Base-by-base conservation (phyloP, 2,797 vertebrate species). In the Chelidonichthys spinosus region DNA sequence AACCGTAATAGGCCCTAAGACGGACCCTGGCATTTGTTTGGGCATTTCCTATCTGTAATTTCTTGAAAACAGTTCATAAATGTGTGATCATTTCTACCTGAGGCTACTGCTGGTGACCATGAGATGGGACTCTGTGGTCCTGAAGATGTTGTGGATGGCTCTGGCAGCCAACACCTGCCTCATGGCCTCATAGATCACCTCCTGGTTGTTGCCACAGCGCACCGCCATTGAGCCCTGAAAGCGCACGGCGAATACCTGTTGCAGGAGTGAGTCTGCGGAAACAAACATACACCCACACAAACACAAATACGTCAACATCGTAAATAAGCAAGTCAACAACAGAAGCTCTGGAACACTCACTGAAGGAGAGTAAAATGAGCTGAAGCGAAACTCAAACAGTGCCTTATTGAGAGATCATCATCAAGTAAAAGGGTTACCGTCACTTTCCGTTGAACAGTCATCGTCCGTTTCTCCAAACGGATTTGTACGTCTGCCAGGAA, bases 141-240 rank as follows among this genome's bases (percentile, higher is more conserved):
- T 97, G 94, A 99, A 99, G 92, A 99, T 98, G 94, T 99, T 99
- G 89, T 99, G 98, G 63, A 99, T 98, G 46, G 98, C 98, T 3
- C 98, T 95, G 7, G 98, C 97, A 0, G 98, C 98, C 71, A 99
- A 72, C 8, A 99, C 98, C 92, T 99, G 98, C 81, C 98, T 95
- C 97, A 98, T 99, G 0, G 97, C 97, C 91, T 99, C 98, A 0
- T 97, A 99, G 63, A 99, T 99, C 72, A 99, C 97, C 60, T 98
- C 96, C 0, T 92, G 89, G 0, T 94, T 96, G 82, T 78, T 76
- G 25, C 97, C 97, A 0, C 96, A 95, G 59, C 94, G 95, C 36
- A 99, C 97, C 0, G 96, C 98, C 97, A 99, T 99, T 0, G 97
- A 99, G 25, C 98, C 98, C 64, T 98, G 87, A 90, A 99, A 99